Percentiles rank a stretch among this genome's conserved stretches.
Conservation (phyloP, 2,113 vertebrate species). For the Caloenas nicobarica region DNA sequence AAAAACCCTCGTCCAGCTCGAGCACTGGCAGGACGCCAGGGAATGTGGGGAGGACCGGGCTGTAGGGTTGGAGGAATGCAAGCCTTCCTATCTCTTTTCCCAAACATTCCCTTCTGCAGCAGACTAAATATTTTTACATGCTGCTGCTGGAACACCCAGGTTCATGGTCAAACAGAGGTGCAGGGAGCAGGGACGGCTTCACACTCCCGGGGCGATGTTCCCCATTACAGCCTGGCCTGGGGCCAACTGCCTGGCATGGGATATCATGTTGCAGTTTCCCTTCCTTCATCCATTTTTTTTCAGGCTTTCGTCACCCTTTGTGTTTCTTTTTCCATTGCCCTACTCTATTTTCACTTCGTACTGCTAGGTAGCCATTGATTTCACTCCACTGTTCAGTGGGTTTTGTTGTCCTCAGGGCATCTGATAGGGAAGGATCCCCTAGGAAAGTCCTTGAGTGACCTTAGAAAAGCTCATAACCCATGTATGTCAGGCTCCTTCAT, state of each 20-base stretch:
- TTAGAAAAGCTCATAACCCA: background rate
- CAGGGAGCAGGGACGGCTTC: background rate
- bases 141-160: slow-evolving; percentile 32
- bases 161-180: background rate
- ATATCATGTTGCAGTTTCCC: background rate
- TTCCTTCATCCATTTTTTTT: background rate
- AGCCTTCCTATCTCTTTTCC: slow-evolving; percentile 46
- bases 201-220: background rate
- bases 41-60: slow-evolving; percentile 31
- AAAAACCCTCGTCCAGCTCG: background rate
- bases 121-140: slow-evolving; percentile 62
- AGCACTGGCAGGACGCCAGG: background rate
- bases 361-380: background rate
- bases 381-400: no score
- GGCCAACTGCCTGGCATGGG: background rate
- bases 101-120: slow-evolving; percentile 48
- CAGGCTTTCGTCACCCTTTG: background rate
- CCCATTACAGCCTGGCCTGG: background rate
- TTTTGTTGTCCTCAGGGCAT: background rate
- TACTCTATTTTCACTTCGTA: background rate
- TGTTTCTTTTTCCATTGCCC: background rate
- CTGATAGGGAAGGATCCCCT: background rate
- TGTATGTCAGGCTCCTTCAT: background rate
- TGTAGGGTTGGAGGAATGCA: slow-evolving; percentile 22
- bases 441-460: background rate